These are phyloP conservation scores for Heterodera carotae DNA, from an alignment of 1,140 invertebrate genomes.

Conservation along the genomic window DNA sequence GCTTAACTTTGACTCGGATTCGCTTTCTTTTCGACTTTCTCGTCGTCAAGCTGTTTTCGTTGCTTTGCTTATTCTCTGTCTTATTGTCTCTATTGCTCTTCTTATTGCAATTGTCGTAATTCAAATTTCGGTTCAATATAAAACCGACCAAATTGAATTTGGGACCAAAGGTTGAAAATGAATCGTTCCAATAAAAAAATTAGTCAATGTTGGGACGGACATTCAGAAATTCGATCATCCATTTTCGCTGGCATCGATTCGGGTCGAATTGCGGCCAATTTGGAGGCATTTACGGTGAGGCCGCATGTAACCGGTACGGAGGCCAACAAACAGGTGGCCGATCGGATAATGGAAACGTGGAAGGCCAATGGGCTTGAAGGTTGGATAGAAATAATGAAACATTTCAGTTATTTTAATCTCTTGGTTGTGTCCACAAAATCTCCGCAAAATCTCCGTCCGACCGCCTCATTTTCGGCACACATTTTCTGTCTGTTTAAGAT, in stretches of 20 bases:
- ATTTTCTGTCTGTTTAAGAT: conserved; percentile 55
- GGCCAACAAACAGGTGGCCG: conserved; percentile 56
- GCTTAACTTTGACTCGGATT: too few species aligned
- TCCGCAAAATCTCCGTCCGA: neutral
- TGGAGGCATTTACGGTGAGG: neutral
- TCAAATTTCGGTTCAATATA: neutral
- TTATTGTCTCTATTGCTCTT: neutral
- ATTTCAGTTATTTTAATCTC: too few species aligned
- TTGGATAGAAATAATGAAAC: too few species aligned
- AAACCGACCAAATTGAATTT: neutral
- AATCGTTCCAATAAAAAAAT: neutral
- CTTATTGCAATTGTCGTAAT: neutral
- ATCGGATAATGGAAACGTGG: conserved; percentile 56
- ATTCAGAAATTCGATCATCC: neutral
- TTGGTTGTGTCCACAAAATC: too few species aligned
- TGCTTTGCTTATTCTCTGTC: neutral
- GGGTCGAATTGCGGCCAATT: neutral
- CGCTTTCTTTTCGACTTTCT: neutral
- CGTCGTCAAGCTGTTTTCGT: neutral
- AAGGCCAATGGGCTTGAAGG: conserved; percentile 55
- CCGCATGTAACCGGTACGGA: conserved; percentile 37
- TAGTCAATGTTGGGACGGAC: neutral
- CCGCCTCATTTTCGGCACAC: conserved; percentile 16
- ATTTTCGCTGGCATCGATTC: conserved; percentile 4
- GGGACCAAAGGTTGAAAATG: neutral